These are phyloP conservation scores for Helogale parvula DNA, from an alignment of 2,113 vertebrate species.

Conservation along the genomic window DNA sequence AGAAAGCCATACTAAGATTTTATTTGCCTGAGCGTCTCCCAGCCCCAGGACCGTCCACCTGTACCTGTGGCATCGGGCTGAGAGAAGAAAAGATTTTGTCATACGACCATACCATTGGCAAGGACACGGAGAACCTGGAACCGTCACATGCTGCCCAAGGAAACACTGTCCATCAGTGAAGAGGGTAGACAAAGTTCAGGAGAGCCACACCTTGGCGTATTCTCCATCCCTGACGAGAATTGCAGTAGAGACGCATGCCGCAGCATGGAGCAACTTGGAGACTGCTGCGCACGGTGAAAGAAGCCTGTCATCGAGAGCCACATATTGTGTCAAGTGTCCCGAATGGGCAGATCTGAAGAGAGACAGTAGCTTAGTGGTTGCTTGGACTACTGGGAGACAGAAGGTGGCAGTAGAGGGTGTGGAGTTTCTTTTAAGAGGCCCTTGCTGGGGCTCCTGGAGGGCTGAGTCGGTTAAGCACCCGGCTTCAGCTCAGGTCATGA, in stretches of 20 bases:
- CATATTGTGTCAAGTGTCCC: neutral
- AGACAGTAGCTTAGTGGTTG: neutral
- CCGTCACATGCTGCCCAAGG: neutral
- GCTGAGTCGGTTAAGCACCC: no score
- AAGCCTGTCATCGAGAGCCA: neutral
- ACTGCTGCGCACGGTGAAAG: neutral
- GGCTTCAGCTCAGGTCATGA: no score
- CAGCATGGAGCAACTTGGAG: neutral
- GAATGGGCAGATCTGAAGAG: neutral
- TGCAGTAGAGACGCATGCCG: rapidly evolving
- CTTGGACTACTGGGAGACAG: neutral
- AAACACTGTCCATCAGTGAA: neutral
- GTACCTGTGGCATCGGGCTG: neutral
- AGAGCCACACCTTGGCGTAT: neutral
- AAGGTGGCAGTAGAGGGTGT: neutral
- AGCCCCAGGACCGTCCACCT: neutral
- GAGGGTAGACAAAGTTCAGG: neutral
- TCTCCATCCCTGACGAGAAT: neutral
- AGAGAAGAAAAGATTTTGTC: neutral
- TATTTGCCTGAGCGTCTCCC: neutral
- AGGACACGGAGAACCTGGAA: neutral
- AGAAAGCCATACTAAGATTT: neutral
- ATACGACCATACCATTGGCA: neutral
- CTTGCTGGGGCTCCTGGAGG: no score
- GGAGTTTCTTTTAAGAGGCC: neutral